Base-by-base conservation (phyloP, 2,888 invertebrate species). In the Coremacera marginata region DNA sequence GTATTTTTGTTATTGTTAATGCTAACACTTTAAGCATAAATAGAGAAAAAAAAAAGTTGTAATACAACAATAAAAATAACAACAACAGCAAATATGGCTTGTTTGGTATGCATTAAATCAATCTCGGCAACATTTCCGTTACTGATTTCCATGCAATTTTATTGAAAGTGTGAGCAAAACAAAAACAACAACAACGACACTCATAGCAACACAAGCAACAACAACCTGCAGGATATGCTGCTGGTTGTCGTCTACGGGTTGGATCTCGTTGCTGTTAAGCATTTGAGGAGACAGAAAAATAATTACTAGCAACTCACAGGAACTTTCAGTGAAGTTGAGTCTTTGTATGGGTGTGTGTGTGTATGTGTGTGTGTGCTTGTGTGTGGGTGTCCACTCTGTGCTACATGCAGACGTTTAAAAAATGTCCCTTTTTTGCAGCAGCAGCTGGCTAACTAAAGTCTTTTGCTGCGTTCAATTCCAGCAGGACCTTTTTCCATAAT, bases 101-200 rank as follows among this genome's bases (percentile, higher is more conserved):
- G 51, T 71, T 71, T 60, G 71, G 37, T 27, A 31, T 44, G 34
- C 57, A 71, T 71, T 57, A 37, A 57, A 71, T 71, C 49, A 57
- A 34, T 31, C 31, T 25, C 25, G 37, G 34, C 19, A 70, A 60
- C n/a, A 34, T 60, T 57, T 60, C 60, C 57, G 57, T 27, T 71
- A 31, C 51, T 27, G 52, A 51, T 25, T 52, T 49, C 52, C 51
- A 25, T 51, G 51, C 16, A 11, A 27, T 67, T 37, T 19, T n/a
- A 27, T 44, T 44, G 55, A 22, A 55, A 55, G 55, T 55, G 22
- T 19, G 5, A 55, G 55, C 55, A 22, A n/a, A 55, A n/a, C 19
- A 55, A 55, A 3, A 55, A 19, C n/a, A 55, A 55, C 55, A 55
- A 19, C 11, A 44, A 44, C 37, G 8, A 37, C 44, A 11, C 1